A percentile compares a stretch with the other conserved stretches of the same genome.
phyloP scores from a whole-genome alignment of 2,797 vertebrate genomes.

The Taenioides sp. region DNA sequence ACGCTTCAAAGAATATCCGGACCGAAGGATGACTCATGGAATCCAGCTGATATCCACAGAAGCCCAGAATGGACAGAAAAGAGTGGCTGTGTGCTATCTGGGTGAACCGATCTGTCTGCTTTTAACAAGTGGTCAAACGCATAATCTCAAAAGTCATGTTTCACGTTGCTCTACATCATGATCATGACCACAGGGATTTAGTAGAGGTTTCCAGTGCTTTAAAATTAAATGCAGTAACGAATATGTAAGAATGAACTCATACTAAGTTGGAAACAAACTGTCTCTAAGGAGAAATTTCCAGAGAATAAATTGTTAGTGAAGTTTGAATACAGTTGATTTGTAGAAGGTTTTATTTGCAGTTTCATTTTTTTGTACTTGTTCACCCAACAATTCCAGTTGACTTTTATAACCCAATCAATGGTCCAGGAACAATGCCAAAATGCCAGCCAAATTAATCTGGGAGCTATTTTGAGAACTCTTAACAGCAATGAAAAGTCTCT shows the following conservation, averaged over 20 bases:
- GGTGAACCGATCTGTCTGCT: slow-evolving; percentile 10
- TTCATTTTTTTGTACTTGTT: not conserved
- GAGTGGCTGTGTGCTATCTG: slow-evolving; percentile 8
- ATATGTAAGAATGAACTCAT: too few species aligned
- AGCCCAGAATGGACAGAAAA: slow-evolving; percentile 4
- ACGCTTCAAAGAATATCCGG: not conserved
- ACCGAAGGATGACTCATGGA: slow-evolving; percentile 4
- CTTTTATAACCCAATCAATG: not conserved
- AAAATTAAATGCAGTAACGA: not conserved
- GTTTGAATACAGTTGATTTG: not conserved
- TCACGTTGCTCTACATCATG: not conserved
- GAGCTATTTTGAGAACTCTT: not conserved
- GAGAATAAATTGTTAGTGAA: too few species aligned
- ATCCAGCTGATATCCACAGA: not conserved
- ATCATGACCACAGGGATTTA: not conserved
- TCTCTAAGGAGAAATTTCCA: too few species aligned
- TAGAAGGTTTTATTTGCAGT: not conserved
- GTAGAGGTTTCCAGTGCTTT: not conserved
- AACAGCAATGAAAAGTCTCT: not conserved
- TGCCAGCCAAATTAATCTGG: not conserved
- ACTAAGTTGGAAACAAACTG: too few species aligned
- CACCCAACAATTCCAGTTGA: not conserved
- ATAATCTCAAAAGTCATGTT: not conserved
- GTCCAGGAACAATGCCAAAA: not conserved
- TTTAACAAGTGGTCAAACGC: not conserved